Evolutionary conservation across 1,140 invertebrate species (phyloP).

Genomic region (Neodiprion fabricii): DNA sequence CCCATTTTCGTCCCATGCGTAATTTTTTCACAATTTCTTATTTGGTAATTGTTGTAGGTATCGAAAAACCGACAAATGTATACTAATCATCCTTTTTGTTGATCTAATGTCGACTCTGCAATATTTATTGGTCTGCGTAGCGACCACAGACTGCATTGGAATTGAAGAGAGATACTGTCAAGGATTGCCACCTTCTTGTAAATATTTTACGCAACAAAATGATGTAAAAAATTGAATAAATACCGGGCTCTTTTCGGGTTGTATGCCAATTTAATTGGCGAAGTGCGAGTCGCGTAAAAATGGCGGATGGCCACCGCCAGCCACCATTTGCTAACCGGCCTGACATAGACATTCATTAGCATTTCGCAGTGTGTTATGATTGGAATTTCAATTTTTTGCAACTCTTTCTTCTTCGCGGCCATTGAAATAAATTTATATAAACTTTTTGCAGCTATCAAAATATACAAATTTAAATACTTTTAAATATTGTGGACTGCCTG

Average conservation of each 20-base stretch:
- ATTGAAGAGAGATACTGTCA: neutral
- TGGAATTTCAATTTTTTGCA: neutral
- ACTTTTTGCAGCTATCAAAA: no score
- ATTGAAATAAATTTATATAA: neutral
- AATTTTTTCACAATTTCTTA: slow-evolving; percentile 26
- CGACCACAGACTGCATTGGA: neutral
- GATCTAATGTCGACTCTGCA: neutral
- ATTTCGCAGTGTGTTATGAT: neutral
- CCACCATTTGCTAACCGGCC: slow-evolving; percentile 1
- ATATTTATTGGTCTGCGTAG: neutral
- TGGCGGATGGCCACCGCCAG: neutral
- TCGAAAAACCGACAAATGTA: neutral
- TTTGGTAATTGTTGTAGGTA: slow-evolving; percentile 27
- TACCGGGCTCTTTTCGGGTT: neutral
- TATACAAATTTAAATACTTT: no score
- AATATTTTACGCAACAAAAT: neutral
- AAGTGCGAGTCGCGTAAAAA: neutral
- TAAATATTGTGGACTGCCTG: no score
- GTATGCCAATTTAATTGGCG: neutral
- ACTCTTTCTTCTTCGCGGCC: neutral
- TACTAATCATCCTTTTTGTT: neutral
- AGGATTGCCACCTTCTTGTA: neutral
- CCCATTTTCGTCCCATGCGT: no score
- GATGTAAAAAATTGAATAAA: neutral
- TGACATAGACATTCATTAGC: neutral